phyloP scores from a whole-genome alignment of 2,797 vertebrate species.

The Kryptolebias ocellatus region DNA sequence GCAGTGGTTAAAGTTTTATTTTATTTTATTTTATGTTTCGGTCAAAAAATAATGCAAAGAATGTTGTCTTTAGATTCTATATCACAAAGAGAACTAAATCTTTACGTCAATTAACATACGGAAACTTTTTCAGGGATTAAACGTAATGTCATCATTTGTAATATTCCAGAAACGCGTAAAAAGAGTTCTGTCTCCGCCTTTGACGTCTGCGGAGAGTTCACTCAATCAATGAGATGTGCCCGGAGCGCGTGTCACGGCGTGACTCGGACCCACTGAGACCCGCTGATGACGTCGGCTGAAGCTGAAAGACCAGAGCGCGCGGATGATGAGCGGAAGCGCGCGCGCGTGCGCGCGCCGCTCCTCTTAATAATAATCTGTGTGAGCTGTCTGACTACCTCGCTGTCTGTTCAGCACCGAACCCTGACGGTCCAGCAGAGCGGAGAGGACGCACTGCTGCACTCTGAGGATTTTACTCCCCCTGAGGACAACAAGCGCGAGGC shows the following conservation, averaged over 20 bases:
- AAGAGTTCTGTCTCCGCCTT: neutral
- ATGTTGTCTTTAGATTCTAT: too few species aligned
- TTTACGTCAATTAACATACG: too few species aligned
- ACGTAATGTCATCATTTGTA: too few species aligned
- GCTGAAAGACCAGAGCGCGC: conserved; percentile 68
- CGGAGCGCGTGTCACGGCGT: conserved; percentile 20
- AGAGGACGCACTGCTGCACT: conserved; percentile 37
- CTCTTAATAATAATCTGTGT: conserved; percentile 69
- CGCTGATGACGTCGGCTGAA: conserved; percentile 70
- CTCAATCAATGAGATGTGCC: conserved; percentile 24
- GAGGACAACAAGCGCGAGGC: conserved; percentile 12
- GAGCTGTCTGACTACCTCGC: conserved; percentile 72
- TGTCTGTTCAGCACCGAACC: conserved; percentile 77
- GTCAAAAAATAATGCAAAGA: too few species aligned
- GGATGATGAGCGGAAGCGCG: conserved; percentile 66
- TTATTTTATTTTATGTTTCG: too few species aligned
- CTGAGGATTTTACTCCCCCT: conserved; percentile 19
- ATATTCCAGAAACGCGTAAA: too few species aligned
- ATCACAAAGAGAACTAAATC: too few species aligned
- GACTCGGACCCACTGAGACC: conserved; percentile 43
- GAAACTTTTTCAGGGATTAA: too few species aligned
- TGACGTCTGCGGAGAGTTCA: conserved; percentile 20
- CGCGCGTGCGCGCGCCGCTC: conserved; percentile 71
- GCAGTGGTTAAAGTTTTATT: too few species aligned
- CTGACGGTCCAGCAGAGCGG: conserved; percentile 60